A percentile compares a stretch with the other conserved stretches of the same genome.
These are phyloP conservation scores for Hycleus cichorii DNA, from an alignment of 1,140 invertebrate genomes.

Conservation along the genomic window DNA sequence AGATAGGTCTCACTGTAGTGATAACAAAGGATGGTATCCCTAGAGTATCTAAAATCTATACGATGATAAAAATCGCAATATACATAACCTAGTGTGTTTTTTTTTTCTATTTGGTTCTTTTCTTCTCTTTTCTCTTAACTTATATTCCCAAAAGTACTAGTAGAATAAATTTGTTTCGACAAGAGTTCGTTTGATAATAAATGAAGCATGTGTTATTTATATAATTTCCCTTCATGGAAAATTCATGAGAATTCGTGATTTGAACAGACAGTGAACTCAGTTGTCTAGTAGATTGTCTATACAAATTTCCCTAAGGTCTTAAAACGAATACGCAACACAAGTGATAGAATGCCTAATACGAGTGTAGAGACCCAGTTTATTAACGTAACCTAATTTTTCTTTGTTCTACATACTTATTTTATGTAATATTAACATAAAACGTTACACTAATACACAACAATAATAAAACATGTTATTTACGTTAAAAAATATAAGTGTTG, in stretches of 20 bases:
- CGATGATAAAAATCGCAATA: background rate
- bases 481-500: too few species aligned
- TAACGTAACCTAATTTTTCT: constrained; percentile 2
- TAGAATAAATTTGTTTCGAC: background rate
- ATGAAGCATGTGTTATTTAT: constrained; percentile 10
- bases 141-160: too few species aligned
- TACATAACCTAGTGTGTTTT: background rate
- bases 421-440: too few species aligned
- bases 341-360: constrained; percentile 12
- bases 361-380: constrained; percentile 3
- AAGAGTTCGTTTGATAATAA: constrained; percentile 1
- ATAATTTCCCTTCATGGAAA: constrained; percentile 12
- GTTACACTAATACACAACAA: too few species aligned
- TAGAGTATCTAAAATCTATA: background rate
- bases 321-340: constrained; percentile 13
- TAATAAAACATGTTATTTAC: too few species aligned
- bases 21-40: background rate
- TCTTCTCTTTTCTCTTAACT: too few species aligned
- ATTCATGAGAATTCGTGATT: constrained; percentile 13
- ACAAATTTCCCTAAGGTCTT: constrained; percentile 16
- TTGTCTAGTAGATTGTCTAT: constrained; percentile 15
- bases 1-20: background rate
- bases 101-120: too few species aligned
- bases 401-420: background rate
- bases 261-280: constrained; percentile 8